Evolutionary conservation across 1,140 invertebrate species (phyloP), one percentile per base, ranked within the genome.

Genomic region (Oncopodura yosiiana): DNA sequence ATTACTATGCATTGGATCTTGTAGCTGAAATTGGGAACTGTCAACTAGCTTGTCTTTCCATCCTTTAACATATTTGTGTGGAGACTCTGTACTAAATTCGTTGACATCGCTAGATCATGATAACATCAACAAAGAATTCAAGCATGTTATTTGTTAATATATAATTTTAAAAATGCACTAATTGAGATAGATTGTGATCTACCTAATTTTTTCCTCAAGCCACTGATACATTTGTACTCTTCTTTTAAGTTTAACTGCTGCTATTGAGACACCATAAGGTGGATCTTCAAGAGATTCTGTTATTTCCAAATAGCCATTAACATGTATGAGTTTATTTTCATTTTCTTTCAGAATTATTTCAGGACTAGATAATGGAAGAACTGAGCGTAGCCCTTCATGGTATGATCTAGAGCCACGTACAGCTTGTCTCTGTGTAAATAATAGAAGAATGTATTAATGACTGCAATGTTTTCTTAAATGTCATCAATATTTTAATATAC

Each of bases 161-260:
- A 26, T 6, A 34, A 11, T 32, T 16, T 30, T 27, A 5, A 14
- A 29, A 30, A 16, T 30, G 11, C 16, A 3, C 45, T 48, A 8
- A 3, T 8, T 18, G 9, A 14, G 5, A 16, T 16, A 45, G 26
- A 45, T 45, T 54, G 64, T 49, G 14, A 63, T 64, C 64, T 68
- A 80, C 77, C 69, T 74, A 68, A 48, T 52, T 62, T 55, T 78
- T 72, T 88, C 84, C 62, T 93, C 87, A 39, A 89, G 77, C 88
- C 88, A 93, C 67, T 93, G 89, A 68, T 84, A 93, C 84, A 92
- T 91, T 69, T 93, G 87, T 1, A 87, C 85, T 57, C 81, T 73
- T 41, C 84, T 77, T 60, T 81, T 81, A 21, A 87, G 67, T 63
- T 84, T 84, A 0, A 86, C 80, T 18, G 83, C 79, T 48, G 79